Base-by-base conservation (phyloP, 2,797 vertebrate genomes). In the Molothrus ater region DNA sequence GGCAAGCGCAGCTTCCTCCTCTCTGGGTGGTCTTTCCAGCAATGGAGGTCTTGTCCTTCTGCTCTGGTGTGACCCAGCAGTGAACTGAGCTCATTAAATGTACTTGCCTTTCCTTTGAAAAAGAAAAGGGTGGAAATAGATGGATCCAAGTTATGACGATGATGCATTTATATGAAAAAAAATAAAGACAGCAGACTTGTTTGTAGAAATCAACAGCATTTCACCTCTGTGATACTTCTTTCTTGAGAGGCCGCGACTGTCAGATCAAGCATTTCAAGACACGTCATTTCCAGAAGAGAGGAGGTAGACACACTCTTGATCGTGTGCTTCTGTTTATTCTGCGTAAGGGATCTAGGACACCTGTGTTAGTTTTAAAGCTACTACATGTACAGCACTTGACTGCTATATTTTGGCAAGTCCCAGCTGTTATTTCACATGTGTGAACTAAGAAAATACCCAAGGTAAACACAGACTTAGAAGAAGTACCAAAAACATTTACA, bases 371-470 rank as follows among this genome's bases (percentile, higher is more conserved):
- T 96, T 97, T 97, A 96, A 95, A 93, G 94, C 96, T 96, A 95
- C 95, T 93, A 90, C 94, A 89, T 86, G 86, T 66, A 94, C 97
- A 87, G 90, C 87, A 95, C 96, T 94, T 74, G 94, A 95, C 61
- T 66, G 90, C 89, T 91, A 80, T 73, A 92, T 95, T 97, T 96
- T 96, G 96, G 93, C 95, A 91, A 93, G 80, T 95, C 83, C 92
- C 96, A 95, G 94, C 96, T 98, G 97, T 97, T 96, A 95, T 97
- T 98, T 97, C 97, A 98, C 97, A 97, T 98, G 96, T 88, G 94
- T 88, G 92, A 96, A 86, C 83, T 90, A 92, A 76, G 95, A 94
- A 95, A 96, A 96, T 92, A 88, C 79, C 76, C 86, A 88, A 84
- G 82, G 94, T 97, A 97, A 97, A 97, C 96, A 96, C 56, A 96